A percentile compares a stretch with the other conserved stretches of the same genome.
These are phyloP conservation scores for Glaucomys volans DNA, from an alignment of 2,113 vertebrate species.

Conservation along the genomic window DNA sequence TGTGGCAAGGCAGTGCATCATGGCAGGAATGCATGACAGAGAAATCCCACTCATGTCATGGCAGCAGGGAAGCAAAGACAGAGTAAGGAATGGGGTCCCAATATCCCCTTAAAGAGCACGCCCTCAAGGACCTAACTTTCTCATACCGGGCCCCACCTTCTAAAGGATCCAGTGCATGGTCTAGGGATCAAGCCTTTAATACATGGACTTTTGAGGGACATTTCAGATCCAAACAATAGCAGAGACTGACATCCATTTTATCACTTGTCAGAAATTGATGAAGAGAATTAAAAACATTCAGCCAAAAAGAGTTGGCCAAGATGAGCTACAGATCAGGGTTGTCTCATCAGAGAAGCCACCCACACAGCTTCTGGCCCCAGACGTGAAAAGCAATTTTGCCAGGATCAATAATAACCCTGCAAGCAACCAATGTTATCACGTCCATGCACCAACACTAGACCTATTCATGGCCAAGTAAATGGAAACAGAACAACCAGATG, in stretches of 20 bases:
- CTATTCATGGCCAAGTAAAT: not conserved
- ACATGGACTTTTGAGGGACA: not conserved
- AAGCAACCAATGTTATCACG: accelerated
- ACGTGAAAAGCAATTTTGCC: not conserved
- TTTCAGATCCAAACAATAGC: not conserved
- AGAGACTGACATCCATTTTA: not conserved
- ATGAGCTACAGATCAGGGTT: not conserved
- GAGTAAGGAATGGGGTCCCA: not conserved
- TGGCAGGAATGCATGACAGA: not conserved
- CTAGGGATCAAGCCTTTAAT: not conserved
- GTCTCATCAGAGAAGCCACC: not conserved
- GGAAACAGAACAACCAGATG: not conserved
- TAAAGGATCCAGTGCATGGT: not conserved
- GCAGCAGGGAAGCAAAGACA: not conserved
- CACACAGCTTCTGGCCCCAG: not conserved
- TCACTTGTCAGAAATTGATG: not conserved
- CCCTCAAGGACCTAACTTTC: not conserved
- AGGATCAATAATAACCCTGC: not conserved
- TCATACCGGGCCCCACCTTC: not conserved
- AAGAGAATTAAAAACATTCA: not conserved
- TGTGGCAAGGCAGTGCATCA: not conserved
- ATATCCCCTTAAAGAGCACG: no score
- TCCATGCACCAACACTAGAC: not conserved
- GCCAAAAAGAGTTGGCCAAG: not conserved
- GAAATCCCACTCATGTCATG: not conserved